Evolutionary conservation across 2,113 vertebrate genomes (phyloP).

Genomic region (Mastomys natalensis): DNA sequence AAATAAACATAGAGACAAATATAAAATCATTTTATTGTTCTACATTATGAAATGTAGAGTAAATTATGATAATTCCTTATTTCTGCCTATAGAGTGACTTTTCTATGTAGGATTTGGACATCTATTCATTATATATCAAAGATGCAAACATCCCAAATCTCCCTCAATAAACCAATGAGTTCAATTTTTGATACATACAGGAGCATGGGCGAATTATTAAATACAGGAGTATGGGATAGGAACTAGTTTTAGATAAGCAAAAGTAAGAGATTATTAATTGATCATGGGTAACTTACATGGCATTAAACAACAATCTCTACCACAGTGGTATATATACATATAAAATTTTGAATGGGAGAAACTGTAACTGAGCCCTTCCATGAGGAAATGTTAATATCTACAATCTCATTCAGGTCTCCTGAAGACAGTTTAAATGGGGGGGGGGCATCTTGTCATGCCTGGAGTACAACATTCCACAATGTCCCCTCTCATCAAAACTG

Average conservation of each 20-base stretch:
- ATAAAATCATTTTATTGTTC: not conserved
- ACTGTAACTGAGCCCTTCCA: too few species aligned
- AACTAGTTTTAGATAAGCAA: not conserved
- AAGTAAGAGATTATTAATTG: not conserved
- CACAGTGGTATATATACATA: not conserved
- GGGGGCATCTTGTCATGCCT: rapidly evolving
- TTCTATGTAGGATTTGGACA: not conserved
- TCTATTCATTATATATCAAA: not conserved
- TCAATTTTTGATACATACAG: too few species aligned
- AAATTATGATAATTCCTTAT: not conserved
- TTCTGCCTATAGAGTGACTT: not conserved
- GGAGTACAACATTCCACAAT: not conserved
- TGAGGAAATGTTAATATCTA: not conserved
- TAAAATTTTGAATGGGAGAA: not conserved
- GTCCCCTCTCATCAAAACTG: rapidly evolving
- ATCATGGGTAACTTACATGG: not conserved
- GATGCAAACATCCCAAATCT: not conserved
- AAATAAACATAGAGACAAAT: not conserved
- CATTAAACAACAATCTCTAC: not conserved
- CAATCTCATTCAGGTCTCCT: not conserved
- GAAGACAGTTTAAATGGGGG: not conserved
- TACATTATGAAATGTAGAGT: not conserved
- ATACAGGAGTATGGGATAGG: not conserved
- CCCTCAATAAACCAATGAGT: not conserved
- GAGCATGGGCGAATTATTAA: too few species aligned